These are phyloP conservation scores for Clarias batrachus DNA, from an alignment of 2,113 vertebrate genomes.

Conservation along the genomic window DNA sequence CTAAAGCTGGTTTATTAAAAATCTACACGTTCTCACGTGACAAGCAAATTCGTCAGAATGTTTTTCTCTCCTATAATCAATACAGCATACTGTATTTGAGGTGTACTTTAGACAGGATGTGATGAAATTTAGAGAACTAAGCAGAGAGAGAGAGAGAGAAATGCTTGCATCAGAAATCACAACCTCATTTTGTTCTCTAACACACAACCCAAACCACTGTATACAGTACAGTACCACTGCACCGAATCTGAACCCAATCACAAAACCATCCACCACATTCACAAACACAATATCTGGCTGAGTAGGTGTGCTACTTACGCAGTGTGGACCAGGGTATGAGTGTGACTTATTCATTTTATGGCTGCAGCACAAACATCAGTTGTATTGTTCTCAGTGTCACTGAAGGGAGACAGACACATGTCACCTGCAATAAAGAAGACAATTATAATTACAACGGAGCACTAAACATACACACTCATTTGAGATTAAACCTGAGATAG, in stretches of 20 bases:
- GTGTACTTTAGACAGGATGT: neutral
- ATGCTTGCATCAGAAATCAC: neutral
- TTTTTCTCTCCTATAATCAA: neutral
- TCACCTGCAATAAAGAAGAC: slow-evolving; percentile 3
- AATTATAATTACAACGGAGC: neutral
- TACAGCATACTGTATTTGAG: neutral
- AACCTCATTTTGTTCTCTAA: neutral
- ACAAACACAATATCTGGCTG: neutral
- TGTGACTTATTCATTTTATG: slow-evolving; percentile 19
- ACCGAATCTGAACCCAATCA: neutral
- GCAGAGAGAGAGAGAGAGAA: neutral
- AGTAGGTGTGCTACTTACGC: slow-evolving; percentile 10
- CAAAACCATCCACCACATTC: neutral
- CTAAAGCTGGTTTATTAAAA: neutral
- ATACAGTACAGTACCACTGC: neutral
- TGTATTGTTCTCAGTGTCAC: neutral
- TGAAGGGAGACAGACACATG: neutral
- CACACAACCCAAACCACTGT: neutral
- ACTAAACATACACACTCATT: neutral
- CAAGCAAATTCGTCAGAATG: neutral
- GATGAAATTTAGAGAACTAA: neutral
- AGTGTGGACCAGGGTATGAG: neutral
- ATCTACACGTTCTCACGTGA: neutral
- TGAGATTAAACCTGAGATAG: neutral
- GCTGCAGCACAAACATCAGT: neutral